These are phyloP conservation scores for Drosophila ustulata DNA, from an alignment of 2,888 invertebrate species.

Conservation along the genomic window DNA sequence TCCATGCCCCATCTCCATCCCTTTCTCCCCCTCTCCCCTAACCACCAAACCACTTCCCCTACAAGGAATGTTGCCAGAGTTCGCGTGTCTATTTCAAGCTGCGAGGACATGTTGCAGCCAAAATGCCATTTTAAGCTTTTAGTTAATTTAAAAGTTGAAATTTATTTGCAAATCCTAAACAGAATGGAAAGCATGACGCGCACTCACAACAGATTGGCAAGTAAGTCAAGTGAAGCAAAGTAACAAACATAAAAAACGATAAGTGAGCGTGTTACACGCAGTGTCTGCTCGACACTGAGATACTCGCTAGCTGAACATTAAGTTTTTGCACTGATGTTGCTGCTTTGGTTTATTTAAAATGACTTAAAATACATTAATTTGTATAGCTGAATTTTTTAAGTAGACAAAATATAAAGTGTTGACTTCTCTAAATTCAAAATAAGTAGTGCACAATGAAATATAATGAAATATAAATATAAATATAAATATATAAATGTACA, in stretches of 20 bases:
- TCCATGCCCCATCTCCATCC: not conserved
- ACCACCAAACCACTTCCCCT: not conserved
- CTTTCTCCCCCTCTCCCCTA: too few relatives aligned
- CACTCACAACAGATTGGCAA: not conserved
- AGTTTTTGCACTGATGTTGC: too few relatives aligned
- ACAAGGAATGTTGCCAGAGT: constrained; percentile 31
- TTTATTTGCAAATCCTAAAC: constrained; percentile 67
- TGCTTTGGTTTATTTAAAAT: too few relatives aligned
- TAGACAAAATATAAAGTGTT: too few relatives aligned
- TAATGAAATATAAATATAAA: too few relatives aligned
- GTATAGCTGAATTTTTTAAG: too few relatives aligned
- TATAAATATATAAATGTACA: too few relatives aligned
- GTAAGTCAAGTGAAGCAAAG: not conserved
- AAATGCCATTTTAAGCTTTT: constrained; percentile 74
- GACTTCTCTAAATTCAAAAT: too few relatives aligned
- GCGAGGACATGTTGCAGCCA: constrained; percentile 16
- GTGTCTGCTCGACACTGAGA: not conserved
- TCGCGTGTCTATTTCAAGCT: not conserved
- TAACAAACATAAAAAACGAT: not conserved
- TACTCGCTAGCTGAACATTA: not conserved
- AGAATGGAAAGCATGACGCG: constrained; percentile 30
- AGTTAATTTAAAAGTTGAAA: constrained; percentile 79
- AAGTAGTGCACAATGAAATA: too few relatives aligned
- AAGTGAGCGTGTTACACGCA: not conserved
- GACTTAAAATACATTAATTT: too few relatives aligned